phyloP scores from a whole-genome alignment of 2,888 invertebrate species.

The Campoplex capitator region DNA sequence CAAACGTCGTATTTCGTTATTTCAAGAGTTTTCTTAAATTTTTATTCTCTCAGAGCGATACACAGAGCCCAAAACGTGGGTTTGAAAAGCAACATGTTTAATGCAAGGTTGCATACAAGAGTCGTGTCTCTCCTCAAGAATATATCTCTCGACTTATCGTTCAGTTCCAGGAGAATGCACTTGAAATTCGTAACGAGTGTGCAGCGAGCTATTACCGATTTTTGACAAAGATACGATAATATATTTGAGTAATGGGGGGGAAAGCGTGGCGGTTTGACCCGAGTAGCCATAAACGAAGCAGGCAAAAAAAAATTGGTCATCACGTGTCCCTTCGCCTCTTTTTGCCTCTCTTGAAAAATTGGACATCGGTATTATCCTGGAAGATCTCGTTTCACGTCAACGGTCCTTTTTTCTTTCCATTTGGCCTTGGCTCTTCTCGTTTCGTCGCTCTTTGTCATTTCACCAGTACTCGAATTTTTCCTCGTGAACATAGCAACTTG shows the following conservation, averaged over 20 bases:
- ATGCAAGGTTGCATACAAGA: neutral
- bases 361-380: slow-evolving; percentile 37
- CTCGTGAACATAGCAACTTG: slow-evolving; percentile 54
- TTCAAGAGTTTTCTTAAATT: neutral
- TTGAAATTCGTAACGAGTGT: slow-evolving; percentile 55
- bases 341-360: slow-evolving; percentile 1
- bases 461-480: slow-evolving; percentile 13
- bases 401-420: slow-evolving; percentile 18
- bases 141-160: neutral
- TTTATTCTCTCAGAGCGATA: neutral
- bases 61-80: neutral
- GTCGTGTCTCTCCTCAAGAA: neutral
- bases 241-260: neutral
- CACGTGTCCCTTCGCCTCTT: slow-evolving; percentile 12
- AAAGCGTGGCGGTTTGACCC: slow-evolving; percentile 33
- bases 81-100: neutral
- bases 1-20: no score
- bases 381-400: slow-evolving; percentile 64
- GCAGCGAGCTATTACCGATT: slow-evolving; percentile 20
- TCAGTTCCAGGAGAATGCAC: slow-evolving; percentile 51
- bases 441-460: neutral
- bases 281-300: neutral
- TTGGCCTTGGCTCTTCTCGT: neutral
- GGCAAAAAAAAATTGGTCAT: slow-evolving; percentile 21
- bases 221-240: slow-evolving; percentile 51